These are phyloP conservation scores for Melitaea cinxia DNA, from an alignment of 1,140 invertebrate species.

Conservation along the genomic window DNA sequence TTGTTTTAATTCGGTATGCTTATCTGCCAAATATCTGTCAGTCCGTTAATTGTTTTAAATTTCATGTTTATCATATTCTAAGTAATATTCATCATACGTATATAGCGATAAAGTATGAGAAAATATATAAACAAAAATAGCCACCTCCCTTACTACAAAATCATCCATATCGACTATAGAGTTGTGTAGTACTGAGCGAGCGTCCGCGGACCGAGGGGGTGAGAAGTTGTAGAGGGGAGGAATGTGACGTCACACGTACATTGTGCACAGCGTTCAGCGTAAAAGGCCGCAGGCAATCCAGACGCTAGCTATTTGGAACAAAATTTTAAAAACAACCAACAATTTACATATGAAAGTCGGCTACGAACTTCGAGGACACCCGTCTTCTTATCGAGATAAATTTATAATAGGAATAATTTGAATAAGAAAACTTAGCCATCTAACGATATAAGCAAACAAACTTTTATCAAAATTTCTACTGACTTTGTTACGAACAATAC, in stretches of 20 bases:
- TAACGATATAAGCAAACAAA: background rate
- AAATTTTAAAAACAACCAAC: slow-evolving; percentile 4
- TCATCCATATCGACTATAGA: slow-evolving; percentile 36
- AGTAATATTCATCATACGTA: no score
- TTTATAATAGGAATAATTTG: no score
- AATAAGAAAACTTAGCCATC: background rate
- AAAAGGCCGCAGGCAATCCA: slow-evolving; percentile 4
- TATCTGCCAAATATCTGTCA: no score
- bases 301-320: slow-evolving; percentile 7
- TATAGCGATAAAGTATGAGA: no score
- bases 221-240: background rate
- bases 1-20: no score
- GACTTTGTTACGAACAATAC: background rate
- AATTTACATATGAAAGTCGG: slow-evolving; percentile 9
- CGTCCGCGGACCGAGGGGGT: slow-evolving; percentile 5
- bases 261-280: slow-evolving; percentile 9
- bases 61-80: no score
- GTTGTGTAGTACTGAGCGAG: slow-evolving; percentile 6
- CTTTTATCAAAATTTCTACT: background rate
- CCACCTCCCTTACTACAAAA: slow-evolving; percentile 11
- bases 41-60: no score
- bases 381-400: slow-evolving; percentile 2
- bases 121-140: no score
- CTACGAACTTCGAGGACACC: background rate
- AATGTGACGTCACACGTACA: slow-evolving; percentile 29